Base-by-base conservation (phyloP, 2,888 invertebrate species). In the Drepana falcataria region DNA sequence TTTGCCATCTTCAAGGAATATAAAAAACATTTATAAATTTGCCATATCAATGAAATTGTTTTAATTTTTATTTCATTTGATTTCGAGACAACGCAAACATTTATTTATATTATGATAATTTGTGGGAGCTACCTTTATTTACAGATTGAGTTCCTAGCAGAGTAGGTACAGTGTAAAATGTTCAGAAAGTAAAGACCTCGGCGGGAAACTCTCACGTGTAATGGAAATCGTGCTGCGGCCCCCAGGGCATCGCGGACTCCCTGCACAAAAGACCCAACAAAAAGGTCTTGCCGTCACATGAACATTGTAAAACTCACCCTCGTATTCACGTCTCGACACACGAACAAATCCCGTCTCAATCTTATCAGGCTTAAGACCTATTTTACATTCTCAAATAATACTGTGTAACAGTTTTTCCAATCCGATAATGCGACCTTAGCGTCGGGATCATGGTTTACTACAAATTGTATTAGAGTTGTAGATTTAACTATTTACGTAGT, bases 401-500 rank as follows among this genome's bases (percentile, higher is more conserved):
- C 83, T 81, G 77, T 80, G 83, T 82, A 85, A 87, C 85, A 83
- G 86, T 89, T 89, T 88, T 88, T 87, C 85, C 88, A 87, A 88
- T 90, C 86, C 86, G 88, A 89, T 90, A 90, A 90, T 89, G 87
- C 86, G 85, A 88, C 87, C 87, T 88, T 89, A 87, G 87, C 83
- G 86, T 78, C 83, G 85, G 87, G 88, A 89, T 89, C 89, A 88
- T 89, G 89, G 89, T 89, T 90, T 89, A 90, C 89, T 90, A 90
- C 89, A 90, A 90, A 90, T 90, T 90, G 89, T 90, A 89, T 90
- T 87, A 88, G 87, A 88, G 87, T 83, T 87, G 87, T 86, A 87
- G 79, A 87, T 87, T 88, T 87, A 88, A 89, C 87, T 88, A 89
- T 89, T 88, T 88, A 88, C 86, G 77, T 81, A 73, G 75, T 73